phyloP scores from a whole-genome alignment of 2,888 invertebrate species.

The Latrodectus hesperus region DNA sequence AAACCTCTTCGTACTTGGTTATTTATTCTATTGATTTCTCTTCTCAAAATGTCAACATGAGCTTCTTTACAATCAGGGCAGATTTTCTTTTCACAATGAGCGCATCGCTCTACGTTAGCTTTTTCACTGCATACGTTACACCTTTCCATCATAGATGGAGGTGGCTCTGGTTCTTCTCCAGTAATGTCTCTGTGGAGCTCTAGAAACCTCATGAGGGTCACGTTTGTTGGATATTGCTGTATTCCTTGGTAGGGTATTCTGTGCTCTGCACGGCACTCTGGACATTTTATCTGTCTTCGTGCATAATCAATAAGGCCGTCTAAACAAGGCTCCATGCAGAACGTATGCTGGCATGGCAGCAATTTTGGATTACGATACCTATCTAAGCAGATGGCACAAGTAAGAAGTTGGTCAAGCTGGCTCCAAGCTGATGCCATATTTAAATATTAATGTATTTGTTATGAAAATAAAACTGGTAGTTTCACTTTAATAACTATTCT shows the following conservation, averaged over 20 bases:
- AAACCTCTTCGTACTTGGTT: slow-evolving; percentile 81
- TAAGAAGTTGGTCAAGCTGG: slow-evolving; percentile 89
- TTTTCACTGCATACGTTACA: slow-evolving; percentile 95
- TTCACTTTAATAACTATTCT: neutral
- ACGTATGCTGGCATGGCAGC: slow-evolving; percentile 99
- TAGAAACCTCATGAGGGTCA: slow-evolving; percentile 93
- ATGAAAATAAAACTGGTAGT: neutral
- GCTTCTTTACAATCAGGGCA: slow-evolving; percentile 95
- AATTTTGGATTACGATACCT: slow-evolving; percentile 98
- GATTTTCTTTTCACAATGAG: slow-evolving; percentile 97
- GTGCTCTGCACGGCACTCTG: slow-evolving; percentile 98
- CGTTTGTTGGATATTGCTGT: slow-evolving; percentile 95
- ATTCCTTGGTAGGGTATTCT: slow-evolving; percentile 96
- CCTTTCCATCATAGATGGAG: slow-evolving; percentile 76
- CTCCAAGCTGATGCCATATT: slow-evolving; percentile 72
- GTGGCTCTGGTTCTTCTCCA: slow-evolving; percentile 72
- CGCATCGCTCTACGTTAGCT: slow-evolving; percentile 89
- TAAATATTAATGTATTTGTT: neutral
- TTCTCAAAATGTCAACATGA: slow-evolving; percentile 94
- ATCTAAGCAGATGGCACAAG: slow-evolving; percentile 98
- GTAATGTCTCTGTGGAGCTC: slow-evolving; percentile 92
- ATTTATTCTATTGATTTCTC: slow-evolving; percentile 88
- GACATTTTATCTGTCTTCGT: slow-evolving; percentile 95
- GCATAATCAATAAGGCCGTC: slow-evolving; percentile 97
- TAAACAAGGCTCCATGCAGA: slow-evolving; percentile 99